phyloP scores from a whole-genome alignment of 2,888 invertebrate genomes.

The Acrobasis consociella region DNA sequence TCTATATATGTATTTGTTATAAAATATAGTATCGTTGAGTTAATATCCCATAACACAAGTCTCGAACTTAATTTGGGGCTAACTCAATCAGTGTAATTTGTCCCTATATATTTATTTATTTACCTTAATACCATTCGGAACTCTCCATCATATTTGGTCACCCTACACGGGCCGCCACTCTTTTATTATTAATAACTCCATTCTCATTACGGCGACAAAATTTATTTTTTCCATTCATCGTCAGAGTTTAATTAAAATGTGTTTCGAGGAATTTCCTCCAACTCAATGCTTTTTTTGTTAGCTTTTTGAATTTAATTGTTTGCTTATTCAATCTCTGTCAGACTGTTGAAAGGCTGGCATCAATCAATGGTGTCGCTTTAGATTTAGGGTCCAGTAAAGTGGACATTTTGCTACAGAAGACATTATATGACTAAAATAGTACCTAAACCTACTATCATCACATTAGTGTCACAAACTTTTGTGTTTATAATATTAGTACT shows the following conservation, averaged over 20 bases:
- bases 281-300: not conserved
- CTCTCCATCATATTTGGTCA: not conserved
- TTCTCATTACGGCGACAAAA: slow-evolving; percentile 25
- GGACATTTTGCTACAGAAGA: no score
- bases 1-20: no score
- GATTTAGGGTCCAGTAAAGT: not conserved
- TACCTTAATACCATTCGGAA: no score
- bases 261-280: slow-evolving; percentile 28
- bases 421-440: no score
- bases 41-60: no score
- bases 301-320: slow-evolving; percentile 24
- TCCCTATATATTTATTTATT: no score
- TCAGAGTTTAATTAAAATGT: slow-evolving; percentile 31
- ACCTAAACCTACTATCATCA: no score
- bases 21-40: no score
- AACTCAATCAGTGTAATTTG: no score
- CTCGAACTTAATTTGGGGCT: no score
- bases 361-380: not conserved
- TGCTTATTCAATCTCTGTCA: slow-evolving; percentile 2
- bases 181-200: slow-evolving; percentile 26
- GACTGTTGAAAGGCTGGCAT: not conserved
- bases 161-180: slow-evolving; percentile 4
- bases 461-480: no score
- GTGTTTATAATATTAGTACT: no score
- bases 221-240: slow-evolving; percentile 31